Base-by-base conservation (phyloP, 2,888 invertebrate species). In the Masnerella sp. region DNA sequence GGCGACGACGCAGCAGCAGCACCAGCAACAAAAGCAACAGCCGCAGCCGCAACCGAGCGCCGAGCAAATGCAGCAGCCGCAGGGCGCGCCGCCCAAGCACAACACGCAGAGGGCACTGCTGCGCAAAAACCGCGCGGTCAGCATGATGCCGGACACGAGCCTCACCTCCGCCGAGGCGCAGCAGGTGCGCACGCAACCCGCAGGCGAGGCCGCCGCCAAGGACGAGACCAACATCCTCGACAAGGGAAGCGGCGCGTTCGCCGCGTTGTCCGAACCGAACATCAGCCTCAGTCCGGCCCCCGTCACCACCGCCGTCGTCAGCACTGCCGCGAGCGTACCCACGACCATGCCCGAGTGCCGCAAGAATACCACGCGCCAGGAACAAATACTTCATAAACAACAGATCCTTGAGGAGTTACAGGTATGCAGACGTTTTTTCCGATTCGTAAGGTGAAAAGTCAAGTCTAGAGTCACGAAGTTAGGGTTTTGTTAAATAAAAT, bases 361-460 rank as follows among this genome's bases (percentile, higher is more conserved):
- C 25, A 86, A 84, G 59, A 82, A 77, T 59, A n/a, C n/a, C n/a
- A 77, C 84, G 59, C 84, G 88, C 69, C 90, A 92, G 78, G 92
- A 93, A 77, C 92, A 92, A 80, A 90, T 91, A 74, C 88, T 91
- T 56, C 90, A 92, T 79, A 91, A 92, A 82, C 92, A 93, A 85
- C 92, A 92, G 82, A 93, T 93, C 80, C 89, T 93, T 25, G 93
- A 93, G 80, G 93, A 93, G 84, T 72, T 87, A 36, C 83, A 87
- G 82, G 87, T 86, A 75, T 20, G 64, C 61, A 9, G 3, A 22
- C n/a, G n/a, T n/a, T n/a, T n/a, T n/a, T n/a, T n/a, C n/a, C n/a
- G n/a, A n/a, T n/a, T n/a, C n/a, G n/a, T n/a, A n/a, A n/a, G n/a
- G n/a, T n/a, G n/a, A n/a, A n/a, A n/a, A n/a, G n/a, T n/a, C n/a